Evolutionary conservation across 2,797 vertebrate species (phyloP).

Genomic region (Ceyx erithaca): DNA sequence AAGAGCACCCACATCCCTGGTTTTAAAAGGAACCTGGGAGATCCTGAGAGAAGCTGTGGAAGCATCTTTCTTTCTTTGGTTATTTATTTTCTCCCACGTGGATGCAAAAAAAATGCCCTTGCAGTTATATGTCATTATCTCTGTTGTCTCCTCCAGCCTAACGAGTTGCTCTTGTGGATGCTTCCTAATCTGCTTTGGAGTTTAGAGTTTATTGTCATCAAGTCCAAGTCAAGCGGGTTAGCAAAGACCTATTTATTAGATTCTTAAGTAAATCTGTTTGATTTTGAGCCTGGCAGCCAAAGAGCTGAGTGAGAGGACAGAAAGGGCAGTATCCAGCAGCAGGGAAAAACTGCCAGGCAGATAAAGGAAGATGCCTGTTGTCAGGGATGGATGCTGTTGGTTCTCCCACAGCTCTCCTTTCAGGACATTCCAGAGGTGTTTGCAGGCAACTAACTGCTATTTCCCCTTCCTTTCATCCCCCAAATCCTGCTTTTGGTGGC

Average conservation of each 20-base stretch:
- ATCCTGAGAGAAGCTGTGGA: neutral
- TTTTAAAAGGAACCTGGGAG: neutral
- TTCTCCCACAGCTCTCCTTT: neutral
- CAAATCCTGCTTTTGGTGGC: neutral
- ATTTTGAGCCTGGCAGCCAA: neutral
- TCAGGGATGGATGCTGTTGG: neutral
- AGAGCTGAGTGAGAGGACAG: neutral
- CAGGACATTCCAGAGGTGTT: neutral
- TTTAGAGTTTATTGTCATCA: neutral
- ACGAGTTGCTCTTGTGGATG: neutral
- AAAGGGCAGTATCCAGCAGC: neutral
- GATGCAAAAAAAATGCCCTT: neutral
- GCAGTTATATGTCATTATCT: neutral
- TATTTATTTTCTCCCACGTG: neutral
- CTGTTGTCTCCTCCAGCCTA: neutral
- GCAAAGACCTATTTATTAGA: slow-evolving; percentile 4
- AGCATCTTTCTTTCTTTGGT: neutral
- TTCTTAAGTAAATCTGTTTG: neutral
- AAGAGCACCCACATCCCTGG: neutral
- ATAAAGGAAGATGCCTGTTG: neutral
- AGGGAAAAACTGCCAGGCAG: neutral
- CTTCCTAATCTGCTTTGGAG: neutral
- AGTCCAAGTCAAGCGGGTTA: neutral
- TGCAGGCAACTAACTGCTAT: neutral
- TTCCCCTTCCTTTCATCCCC: neutral